Percentiles rank a stretch among this genome's conserved stretches.
Conservation (phyloP, 2,797 vertebrate species). For the Tapera naevia region DNA sequence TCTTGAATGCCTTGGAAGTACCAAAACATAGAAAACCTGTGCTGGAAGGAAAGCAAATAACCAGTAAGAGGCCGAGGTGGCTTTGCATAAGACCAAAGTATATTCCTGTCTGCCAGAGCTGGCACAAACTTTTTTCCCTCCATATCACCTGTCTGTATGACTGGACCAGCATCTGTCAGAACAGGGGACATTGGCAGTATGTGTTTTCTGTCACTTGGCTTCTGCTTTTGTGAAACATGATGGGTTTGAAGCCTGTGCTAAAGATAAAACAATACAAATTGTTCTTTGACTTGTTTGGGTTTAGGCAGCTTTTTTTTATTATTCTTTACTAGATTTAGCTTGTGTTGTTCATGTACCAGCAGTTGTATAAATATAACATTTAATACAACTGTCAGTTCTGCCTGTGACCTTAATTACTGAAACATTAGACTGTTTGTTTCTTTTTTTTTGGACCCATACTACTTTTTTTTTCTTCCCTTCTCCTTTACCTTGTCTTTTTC, state of each 20-base stretch:
- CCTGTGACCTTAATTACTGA: neutral
- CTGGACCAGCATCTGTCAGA: neutral
- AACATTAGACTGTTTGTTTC: neutral
- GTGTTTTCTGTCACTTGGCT: neutral
- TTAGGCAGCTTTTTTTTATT: neutral
- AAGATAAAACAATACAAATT: neutral
- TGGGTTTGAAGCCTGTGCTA: neutral
- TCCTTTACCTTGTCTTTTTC: neutral
- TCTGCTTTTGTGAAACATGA: neutral
- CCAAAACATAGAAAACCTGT: neutral
- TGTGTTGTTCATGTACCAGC: neutral
- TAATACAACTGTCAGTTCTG: neutral
- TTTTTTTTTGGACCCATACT: fast-evolving
- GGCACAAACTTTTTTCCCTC: neutral
- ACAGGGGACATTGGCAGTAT: neutral
- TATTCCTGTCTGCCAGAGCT: neutral
- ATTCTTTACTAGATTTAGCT: neutral
- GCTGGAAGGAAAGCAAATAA: neutral
- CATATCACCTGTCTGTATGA: fast-evolving
- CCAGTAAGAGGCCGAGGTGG: neutral
- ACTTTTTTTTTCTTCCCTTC: neutral
- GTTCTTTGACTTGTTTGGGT: neutral
- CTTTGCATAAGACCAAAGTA: neutral
- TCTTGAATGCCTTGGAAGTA: neutral
- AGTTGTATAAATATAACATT: neutral